Percentiles rank a stretch among this genome's conserved stretches.
Evolutionary conservation across 2,113 vertebrate genomes (phyloP).

Genomic region (Pipra filicauda): DNA sequence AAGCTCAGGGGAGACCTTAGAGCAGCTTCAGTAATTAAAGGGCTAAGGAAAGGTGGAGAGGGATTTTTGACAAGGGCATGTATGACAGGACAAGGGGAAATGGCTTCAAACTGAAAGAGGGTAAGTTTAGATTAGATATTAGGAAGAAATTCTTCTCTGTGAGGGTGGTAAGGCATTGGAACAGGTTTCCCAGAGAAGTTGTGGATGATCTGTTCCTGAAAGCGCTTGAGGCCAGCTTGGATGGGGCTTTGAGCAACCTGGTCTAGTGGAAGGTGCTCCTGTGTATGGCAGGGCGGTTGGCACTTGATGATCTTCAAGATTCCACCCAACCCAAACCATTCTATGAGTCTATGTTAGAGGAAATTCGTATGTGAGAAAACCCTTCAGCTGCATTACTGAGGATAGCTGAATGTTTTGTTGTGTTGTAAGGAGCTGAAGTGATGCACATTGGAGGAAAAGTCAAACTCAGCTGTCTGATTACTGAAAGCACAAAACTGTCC

Average conservation of each 20-base stretch:
- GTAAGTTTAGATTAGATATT: not conserved
- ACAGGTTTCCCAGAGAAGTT: rapidly evolving
- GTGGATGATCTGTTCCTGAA: not conserved
- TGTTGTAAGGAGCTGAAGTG: not conserved
- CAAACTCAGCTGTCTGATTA: not conserved
- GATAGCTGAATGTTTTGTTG: not conserved
- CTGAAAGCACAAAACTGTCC: not conserved
- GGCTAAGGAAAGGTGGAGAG: not conserved
- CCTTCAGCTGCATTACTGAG: not conserved
- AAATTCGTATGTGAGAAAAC: not conserved
- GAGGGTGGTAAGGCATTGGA: not conserved
- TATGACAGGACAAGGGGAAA: not conserved
- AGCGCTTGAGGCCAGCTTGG: not conserved
- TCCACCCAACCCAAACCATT: not conserved
- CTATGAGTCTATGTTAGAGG: rapidly evolving
- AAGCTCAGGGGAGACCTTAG: not conserved
- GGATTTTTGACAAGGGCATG: not conserved
- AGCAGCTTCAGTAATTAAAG: not conserved
- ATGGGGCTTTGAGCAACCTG: not conserved
- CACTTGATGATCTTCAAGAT: not conserved
- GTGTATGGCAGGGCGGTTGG: rapidly evolving
- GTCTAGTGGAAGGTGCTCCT: not conserved
- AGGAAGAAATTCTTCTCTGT: not conserved
- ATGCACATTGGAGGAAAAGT: not conserved
- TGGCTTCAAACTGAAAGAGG: not conserved